Conservation (phyloP, 1,140 invertebrate genomes). For the Drosophila albomicans region DNA sequence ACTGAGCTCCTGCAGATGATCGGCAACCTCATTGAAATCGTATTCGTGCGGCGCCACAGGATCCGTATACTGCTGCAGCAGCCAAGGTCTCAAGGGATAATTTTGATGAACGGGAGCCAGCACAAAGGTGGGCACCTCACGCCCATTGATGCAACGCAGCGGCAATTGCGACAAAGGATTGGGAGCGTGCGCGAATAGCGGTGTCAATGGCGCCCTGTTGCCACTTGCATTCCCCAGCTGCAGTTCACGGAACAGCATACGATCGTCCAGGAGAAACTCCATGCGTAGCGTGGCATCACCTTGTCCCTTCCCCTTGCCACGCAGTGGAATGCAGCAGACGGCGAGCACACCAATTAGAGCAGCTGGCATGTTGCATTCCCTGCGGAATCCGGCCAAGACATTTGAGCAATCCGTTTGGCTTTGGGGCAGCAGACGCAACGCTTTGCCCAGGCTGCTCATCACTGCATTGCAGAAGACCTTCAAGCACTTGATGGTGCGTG, state of each 20-base stretch:
- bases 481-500: slow-evolving; percentile 49
- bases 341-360: slow-evolving; percentile 66
- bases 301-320: slow-evolving; percentile 11
- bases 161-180: slow-evolving; percentile 55
- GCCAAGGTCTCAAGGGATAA: slow-evolving; percentile 70
- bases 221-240: slow-evolving; percentile 49
- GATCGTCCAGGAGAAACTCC: slow-evolving; percentile 71
- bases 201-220: background rate
- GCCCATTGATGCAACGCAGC: slow-evolving; percentile 49
- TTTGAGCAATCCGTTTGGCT: slow-evolving; percentile 52
- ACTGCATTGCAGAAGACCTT: slow-evolving; percentile 70
- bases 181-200: slow-evolving; percentile 48
- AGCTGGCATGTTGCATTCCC: slow-evolving; percentile 71
- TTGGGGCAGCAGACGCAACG: slow-evolving; percentile 59
- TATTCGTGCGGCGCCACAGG: slow-evolving; percentile 64
- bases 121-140: slow-evolving; percentile 59
- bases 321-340: slow-evolving; percentile 65
- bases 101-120: slow-evolving; percentile 58
- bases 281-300: slow-evolving; percentile 45
- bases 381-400: slow-evolving; percentile 61
- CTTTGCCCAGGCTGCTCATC: slow-evolving; percentile 56
- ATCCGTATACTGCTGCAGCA: slow-evolving; percentile 66
- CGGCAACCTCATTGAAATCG: slow-evolving; percentile 76
- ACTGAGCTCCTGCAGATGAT: slow-evolving; percentile 66
- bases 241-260: slow-evolving; percentile 71